phyloP scores from a whole-genome alignment of 2,888 invertebrate species.

The Tiliacea citrago region DNA sequence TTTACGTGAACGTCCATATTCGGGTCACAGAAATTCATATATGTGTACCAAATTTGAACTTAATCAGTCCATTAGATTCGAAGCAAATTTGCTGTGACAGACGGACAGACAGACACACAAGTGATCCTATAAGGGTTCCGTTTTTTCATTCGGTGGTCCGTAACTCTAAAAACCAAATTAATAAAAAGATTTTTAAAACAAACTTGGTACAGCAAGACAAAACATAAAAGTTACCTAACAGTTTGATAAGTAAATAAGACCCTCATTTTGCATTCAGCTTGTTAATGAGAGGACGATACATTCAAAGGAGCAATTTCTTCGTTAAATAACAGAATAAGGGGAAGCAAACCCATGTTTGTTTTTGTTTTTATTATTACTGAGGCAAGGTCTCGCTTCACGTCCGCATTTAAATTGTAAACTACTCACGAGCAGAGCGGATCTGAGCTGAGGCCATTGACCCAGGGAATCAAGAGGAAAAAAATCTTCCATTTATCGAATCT shows the following conservation, averaged over 20 bases:
- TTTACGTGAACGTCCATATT: too few relatives aligned
- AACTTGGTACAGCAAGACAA: not conserved
- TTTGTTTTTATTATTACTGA: slow-evolving; percentile 59
- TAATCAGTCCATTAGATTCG: too few relatives aligned
- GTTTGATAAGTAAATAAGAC: slow-evolving; percentile 46
- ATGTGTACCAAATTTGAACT: too few relatives aligned
- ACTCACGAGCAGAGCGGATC: slow-evolving; percentile 53
- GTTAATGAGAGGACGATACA: slow-evolving; percentile 54
- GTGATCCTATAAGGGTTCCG: too few relatives aligned
- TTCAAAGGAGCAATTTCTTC: slow-evolving; percentile 56
- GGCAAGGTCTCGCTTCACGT: slow-evolving; percentile 39
- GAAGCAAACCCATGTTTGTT: slow-evolving; percentile 56
- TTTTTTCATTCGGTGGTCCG: too few relatives aligned
- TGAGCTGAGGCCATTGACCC: slow-evolving; percentile 75
- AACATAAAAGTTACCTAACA: slow-evolving; percentile 9
- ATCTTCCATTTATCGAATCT: slow-evolving; percentile 77
- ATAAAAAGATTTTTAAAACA: not conserved
- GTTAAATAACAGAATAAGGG: slow-evolving; percentile 42
- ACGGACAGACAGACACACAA: too few relatives aligned
- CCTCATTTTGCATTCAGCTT: slow-evolving; percentile 32
- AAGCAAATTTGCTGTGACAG: too few relatives aligned
- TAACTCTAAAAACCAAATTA: not conserved
- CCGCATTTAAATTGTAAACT: slow-evolving; percentile 56
- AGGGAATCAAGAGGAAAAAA: slow-evolving; percentile 74
- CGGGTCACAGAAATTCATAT: too few relatives aligned